Conservation (phyloP, 1,140 invertebrate species). For the Protaetia brevitarsis region DNA sequence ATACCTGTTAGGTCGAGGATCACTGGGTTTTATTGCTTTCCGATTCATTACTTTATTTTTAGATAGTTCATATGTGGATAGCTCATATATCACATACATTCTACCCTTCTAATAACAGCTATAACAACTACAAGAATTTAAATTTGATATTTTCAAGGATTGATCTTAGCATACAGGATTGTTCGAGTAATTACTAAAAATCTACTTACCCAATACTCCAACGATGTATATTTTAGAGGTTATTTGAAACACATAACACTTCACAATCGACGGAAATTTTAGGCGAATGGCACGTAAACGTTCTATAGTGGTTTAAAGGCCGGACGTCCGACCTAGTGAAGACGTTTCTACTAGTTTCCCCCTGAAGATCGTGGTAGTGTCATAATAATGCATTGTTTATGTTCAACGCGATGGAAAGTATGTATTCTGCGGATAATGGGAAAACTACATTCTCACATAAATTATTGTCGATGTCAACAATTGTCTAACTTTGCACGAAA, state of each 20-base stretch:
- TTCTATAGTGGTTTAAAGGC: not conserved
- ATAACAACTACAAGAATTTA: too few species aligned
- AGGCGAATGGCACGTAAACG: not conserved
- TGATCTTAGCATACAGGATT: too few species aligned
- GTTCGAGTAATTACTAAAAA: too few species aligned
- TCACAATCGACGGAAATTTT: not conserved
- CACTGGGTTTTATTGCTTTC: too few species aligned
- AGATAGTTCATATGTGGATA: too few species aligned
- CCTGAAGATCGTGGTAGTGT: not conserved
- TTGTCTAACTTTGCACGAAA: not conserved
- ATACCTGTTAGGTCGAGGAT: too few species aligned
- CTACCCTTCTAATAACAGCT: too few species aligned
- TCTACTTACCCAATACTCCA: too few species aligned
- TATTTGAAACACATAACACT: not conserved
- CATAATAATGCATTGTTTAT: not conserved
- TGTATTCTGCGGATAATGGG: not conserved
- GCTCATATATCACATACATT: too few species aligned
- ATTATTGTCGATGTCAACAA: not conserved
- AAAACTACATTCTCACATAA: not conserved
- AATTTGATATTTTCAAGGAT: too few species aligned
- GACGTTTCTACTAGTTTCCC: not conserved
- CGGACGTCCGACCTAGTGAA: conserved; percentile 21
- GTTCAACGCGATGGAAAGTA: not conserved
- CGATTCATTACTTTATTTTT: too few species aligned
- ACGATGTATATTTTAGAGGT: too few species aligned